Evolutionary conservation across 1,140 invertebrate genomes (phyloP).

Genomic region (roundworm (Caenorhabditis elegans)): WBcel235 BX284605.5:11021001-11021500

Average conservation of each 20-base stretch:
- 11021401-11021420: too few relatives aligned
- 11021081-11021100: too few relatives aligned
- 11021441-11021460: neutral
- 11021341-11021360: neutral
- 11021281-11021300: neutral
- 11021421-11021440: slow-evolving; percentile 5
- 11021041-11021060: too few relatives aligned
- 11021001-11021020: too few relatives aligned
- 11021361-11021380: slow-evolving; percentile 29
- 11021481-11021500: slow-evolving; percentile 33
- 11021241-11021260: neutral
- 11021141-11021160: too few relatives aligned
- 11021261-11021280: slow-evolving; percentile 2
- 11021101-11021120: too few relatives aligned
- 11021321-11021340: slow-evolving; percentile 35
- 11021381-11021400: slow-evolving; percentile 18
- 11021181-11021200: neutral
- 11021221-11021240: neutral
- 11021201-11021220: neutral
- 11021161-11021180: too few relatives aligned
- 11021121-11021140: too few relatives aligned
- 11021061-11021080: too few relatives aligned
- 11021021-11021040: too few relatives aligned
- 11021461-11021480: slow-evolving; percentile 27
- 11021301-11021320: slow-evolving; percentile 33